Percentiles rank a stretch among this genome's conserved stretches.
Evolutionary conservation across 2,888 invertebrate species (phyloP).

Genomic region (Hoplodrina blanda): DNA sequence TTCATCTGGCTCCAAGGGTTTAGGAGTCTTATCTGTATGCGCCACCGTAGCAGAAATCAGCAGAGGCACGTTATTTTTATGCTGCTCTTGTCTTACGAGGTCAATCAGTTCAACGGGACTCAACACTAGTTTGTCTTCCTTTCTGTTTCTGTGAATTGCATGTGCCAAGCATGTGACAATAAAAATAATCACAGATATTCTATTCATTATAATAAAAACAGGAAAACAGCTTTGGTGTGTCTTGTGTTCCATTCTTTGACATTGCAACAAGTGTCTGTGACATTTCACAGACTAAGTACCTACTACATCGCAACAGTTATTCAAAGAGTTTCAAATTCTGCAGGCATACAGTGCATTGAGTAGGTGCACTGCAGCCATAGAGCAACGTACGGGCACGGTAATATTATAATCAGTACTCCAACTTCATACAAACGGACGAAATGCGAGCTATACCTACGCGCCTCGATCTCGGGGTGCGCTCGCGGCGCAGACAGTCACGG

Average conservation of each 20-base stretch:
- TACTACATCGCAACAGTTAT: too few relatives aligned
- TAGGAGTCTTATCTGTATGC: slow-evolving; percentile 25
- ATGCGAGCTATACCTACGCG: too few relatives aligned
- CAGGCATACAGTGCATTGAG: too few relatives aligned
- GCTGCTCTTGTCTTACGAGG: slow-evolving; percentile 70
- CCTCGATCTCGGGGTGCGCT: too few relatives aligned
- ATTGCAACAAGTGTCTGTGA: not conserved
- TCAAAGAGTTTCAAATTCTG: too few relatives aligned
- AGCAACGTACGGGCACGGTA: too few relatives aligned
- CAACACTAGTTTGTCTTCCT: slow-evolving; percentile 69
- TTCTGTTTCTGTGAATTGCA: slow-evolving; percentile 45
- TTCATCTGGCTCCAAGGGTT: slow-evolving; percentile 35
- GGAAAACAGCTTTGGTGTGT: not conserved
- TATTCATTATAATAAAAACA: slow-evolving; percentile 28
- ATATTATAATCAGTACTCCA: too few relatives aligned
- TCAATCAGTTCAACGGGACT: slow-evolving; percentile 75
- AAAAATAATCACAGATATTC: slow-evolving; percentile 33
- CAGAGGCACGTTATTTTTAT: slow-evolving; percentile 40
- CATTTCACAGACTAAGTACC: too few relatives aligned
- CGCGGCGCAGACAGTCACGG: too few relatives aligned
- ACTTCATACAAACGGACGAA: too few relatives aligned
- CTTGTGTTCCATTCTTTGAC: slow-evolving; percentile 12
- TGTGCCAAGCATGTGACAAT: slow-evolving; percentile 28
- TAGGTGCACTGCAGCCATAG: too few relatives aligned
- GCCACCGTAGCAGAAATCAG: not conserved